Percentiles rank a stretch among this genome's conserved stretches.
Conservation (phyloP, 1,140 invertebrate species). For the Drosophila bocki region DNA sequence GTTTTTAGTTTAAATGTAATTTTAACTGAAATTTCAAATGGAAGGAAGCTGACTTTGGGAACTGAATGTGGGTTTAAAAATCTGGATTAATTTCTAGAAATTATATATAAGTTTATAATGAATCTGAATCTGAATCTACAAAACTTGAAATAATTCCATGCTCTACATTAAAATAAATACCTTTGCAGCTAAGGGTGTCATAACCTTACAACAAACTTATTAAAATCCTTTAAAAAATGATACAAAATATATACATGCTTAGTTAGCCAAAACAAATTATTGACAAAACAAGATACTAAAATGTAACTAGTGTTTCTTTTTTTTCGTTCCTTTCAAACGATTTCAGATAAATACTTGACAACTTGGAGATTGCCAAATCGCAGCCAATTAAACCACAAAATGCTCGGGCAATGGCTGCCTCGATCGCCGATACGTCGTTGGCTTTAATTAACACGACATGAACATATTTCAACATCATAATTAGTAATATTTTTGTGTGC, state of each 20-base stretch:
- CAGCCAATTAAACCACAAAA: slow-evolving; percentile 30
- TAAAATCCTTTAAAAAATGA: neutral
- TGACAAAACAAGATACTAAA: slow-evolving; percentile 12
- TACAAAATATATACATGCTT: neutral
- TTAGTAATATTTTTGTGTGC: slow-evolving; percentile 19
- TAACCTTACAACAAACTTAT: neutral
- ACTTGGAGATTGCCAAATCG: slow-evolving; percentile 26
- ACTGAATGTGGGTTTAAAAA: no score
- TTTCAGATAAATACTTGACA: slow-evolving; percentile 29
- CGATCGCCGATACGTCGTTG: slow-evolving; percentile 28
- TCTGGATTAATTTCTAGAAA: no score
- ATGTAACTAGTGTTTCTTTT: neutral
- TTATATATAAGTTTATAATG: no score
- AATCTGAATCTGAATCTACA: no score
- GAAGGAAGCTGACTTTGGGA: no score
- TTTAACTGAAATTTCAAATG: neutral
- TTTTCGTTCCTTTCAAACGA: neutral
- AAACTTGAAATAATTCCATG: no score
- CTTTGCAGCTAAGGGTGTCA: no score
- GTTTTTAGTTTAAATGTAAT: neutral
- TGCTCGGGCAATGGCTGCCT: slow-evolving; percentile 8
- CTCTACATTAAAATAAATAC: neutral
- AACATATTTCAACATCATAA: slow-evolving; percentile 40
- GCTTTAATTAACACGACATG: slow-evolving; percentile 38
- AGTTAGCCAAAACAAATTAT: neutral